These are phyloP conservation scores for Chironex yamaguchii DNA, from an alignment of 30 jellyfish, hydroid and myxozoan species.

Conservation along the genomic window DNA sequence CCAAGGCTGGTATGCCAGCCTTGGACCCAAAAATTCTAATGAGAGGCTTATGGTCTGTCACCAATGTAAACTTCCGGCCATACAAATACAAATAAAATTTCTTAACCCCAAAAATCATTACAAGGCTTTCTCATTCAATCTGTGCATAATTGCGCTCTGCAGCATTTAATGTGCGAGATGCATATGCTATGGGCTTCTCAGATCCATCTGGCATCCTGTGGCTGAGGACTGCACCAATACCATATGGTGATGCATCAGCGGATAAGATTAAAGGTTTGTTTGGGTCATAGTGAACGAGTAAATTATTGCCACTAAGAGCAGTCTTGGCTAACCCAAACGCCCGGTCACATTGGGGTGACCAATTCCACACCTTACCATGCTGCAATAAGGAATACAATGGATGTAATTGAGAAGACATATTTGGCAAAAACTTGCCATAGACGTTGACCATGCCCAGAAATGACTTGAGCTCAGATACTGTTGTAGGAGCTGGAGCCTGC, in stretches of 20 bases:
- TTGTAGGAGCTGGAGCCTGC: conserved; percentile 59
- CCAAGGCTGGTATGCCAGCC: conserved; percentile 65
- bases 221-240: conserved; percentile 83
- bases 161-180: conserved; percentile 43
- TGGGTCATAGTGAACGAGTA: conserved; percentile 78
- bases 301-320: background rate
- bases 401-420: conserved; percentile 17
- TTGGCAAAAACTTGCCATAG: conserved; percentile 38
- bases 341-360: conserved; percentile 22
- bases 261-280: conserved; percentile 17
- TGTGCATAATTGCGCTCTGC: conserved; percentile 67
- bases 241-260: conserved; percentile 77
- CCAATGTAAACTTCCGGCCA: conserved; percentile 71
- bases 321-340: conserved; percentile 27
- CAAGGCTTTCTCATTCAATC: conserved; percentile 73
- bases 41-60: conserved; percentile 75
- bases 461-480: conserved; percentile 29
- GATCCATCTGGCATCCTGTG: conserved; percentile 57
- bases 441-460: conserved; percentile 57
- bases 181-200: conserved; percentile 75
- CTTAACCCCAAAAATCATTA: conserved; percentile 73
- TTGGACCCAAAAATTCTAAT: conserved; percentile 25
- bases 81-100: conserved; percentile 72
- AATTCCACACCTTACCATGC: conserved; percentile 21
- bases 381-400: conserved; percentile 41